phyloP scores from a whole-genome alignment of 2,888 invertebrate genomes.

The Lomographa bimaculata region DNA sequence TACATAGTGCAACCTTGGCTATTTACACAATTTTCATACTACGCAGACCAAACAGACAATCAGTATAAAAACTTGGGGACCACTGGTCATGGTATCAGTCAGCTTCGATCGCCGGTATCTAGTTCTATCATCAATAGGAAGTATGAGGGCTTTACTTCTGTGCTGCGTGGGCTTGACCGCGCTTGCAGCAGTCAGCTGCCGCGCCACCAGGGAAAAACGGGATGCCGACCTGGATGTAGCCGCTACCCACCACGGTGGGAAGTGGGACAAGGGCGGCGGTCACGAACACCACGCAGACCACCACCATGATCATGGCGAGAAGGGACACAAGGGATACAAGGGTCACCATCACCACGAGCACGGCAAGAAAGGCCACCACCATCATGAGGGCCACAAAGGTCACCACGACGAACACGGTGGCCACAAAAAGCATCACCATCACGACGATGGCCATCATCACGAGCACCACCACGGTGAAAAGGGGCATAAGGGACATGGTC shows the following conservation, averaged over 20 bases:
- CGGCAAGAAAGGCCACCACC: conserved; percentile 89
- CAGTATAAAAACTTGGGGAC: conserved; percentile 71
- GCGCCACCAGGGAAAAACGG: conserved; percentile 73
- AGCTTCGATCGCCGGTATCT: conserved; percentile 53
- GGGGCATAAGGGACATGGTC: conserved; percentile 84
- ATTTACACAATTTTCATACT: conserved; percentile 77
- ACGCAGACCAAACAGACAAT: conserved; percentile 58
- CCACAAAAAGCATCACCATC: conserved; percentile 86
- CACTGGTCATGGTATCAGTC: conserved; percentile 62
- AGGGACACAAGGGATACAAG: conserved; percentile 89
- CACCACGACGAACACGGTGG: conserved; percentile 86
- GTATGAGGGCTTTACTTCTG: conserved; percentile 66
- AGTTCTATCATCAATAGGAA: conserved; percentile 39
- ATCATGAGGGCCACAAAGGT: conserved; percentile 86
- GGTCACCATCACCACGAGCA: conserved; percentile 86
- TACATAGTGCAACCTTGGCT: conserved; percentile 70
- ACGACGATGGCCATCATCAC: conserved; percentile 86
- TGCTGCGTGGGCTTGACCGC: conserved; percentile 74
- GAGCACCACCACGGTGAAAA: conserved; percentile 87
- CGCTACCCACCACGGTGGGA: conserved; percentile 71
- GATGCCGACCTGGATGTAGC: conserved; percentile 82
- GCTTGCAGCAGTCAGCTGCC: conserved; percentile 79
- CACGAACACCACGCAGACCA: conserved; percentile 86
- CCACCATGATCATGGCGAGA: conserved; percentile 86
- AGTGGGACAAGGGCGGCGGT: conserved; percentile 85